Percentiles rank a stretch among this genome's conserved stretches.
phyloP scores from a whole-genome alignment of 2,888 invertebrate species.

The Campopleginae sp. region DNA sequence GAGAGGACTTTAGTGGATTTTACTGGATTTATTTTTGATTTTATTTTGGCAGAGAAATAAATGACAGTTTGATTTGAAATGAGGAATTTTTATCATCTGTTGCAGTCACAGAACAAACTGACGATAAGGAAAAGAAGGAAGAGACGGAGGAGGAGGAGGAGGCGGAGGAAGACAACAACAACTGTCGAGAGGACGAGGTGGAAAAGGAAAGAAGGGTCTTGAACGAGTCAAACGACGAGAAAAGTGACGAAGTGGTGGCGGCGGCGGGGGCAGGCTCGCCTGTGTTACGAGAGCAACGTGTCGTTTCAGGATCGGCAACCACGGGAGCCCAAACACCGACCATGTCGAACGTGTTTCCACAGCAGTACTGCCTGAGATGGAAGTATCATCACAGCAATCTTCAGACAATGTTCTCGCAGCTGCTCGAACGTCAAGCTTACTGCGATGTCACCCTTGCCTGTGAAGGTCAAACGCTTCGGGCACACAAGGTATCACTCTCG shows the following conservation, averaged over 20 bases:
- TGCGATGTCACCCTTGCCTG: constrained; percentile 96
- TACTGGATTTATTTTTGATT: no score
- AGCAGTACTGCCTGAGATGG: constrained; percentile 96
- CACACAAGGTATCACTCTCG: constrained; percentile 86
- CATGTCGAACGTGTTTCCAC: constrained; percentile 89
- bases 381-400: constrained; percentile 96
- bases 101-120: constrained; percentile 47
- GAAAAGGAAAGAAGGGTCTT: constrained; percentile 55
- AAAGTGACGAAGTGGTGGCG: constrained; percentile 57
- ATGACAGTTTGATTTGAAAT: neutral
- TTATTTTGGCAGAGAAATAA: no score
- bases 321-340: constrained; percentile 67
- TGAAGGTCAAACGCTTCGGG: constrained; percentile 91
- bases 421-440: constrained; percentile 94
- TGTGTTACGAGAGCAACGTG: constrained; percentile 80
- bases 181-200: constrained; percentile 24
- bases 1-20: no score
- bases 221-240: constrained; percentile 59
- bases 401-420: constrained; percentile 94
- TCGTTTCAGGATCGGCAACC: constrained; percentile 76
- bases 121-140: constrained; percentile 27
- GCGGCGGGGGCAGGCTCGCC: constrained; percentile 71
- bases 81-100: neutral
- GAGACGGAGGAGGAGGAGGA: constrained; percentile 28
- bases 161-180: constrained; percentile 40